Evolutionary conservation across 2,113 vertebrate genomes (phyloP).

Genomic region (Neodontobutis hainanensis): DNA sequence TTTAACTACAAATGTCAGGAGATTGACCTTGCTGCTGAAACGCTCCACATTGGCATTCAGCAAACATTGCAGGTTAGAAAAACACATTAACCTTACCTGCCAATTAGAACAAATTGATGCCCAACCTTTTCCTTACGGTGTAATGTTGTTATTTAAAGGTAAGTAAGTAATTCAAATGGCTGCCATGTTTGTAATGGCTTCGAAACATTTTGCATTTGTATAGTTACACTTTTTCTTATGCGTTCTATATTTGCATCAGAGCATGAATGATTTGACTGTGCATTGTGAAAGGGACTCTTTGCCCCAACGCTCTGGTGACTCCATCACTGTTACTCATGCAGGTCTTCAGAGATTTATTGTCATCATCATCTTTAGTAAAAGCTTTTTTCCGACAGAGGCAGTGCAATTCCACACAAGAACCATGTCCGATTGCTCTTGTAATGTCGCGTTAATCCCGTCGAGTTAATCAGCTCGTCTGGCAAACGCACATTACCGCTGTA

Average conservation of each 20-base stretch:
- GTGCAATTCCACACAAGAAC: not conserved
- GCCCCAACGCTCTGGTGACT: not conserved
- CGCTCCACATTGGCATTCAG: not conserved
- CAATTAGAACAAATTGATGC: constrained; percentile 8
- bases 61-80: not conserved
- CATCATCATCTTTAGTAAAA: not conserved
- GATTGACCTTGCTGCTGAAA: not conserved
- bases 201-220: not conserved
- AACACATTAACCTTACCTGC: constrained; percentile 13
- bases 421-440: not conserved
- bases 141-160: constrained; percentile 2
- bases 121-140: not conserved
- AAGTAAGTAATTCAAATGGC: not conserved
- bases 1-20: not conserved
- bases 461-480: constrained; percentile 15
- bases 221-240: no score
- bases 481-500: not conserved
- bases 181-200: not conserved
- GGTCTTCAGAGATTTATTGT: not conserved
- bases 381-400: not conserved
- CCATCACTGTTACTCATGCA: not conserved
- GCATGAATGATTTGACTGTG: not conserved
- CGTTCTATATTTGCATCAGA: not conserved
- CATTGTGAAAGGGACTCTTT: not conserved
- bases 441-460: constrained; percentile 16